A percentile compares a stretch with the other conserved stretches of the same genome.
Evolutionary conservation across 2,113 vertebrate species (phyloP).

Genomic region (Misgurnus anguillicaudatus): DNA sequence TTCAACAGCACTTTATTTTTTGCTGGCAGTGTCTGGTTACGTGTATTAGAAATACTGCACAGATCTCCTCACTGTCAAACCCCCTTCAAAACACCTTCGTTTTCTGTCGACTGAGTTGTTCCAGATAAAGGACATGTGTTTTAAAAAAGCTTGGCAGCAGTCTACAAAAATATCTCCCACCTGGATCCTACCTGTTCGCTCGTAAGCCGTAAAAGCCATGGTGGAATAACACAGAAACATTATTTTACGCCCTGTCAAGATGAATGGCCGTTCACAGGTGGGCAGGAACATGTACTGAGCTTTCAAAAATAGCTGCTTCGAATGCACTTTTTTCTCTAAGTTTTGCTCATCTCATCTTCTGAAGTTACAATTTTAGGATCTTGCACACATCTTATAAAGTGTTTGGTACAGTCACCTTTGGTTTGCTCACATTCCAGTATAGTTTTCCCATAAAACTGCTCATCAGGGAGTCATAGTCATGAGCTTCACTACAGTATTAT

Average conservation of each 20-base stretch:
- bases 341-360: background rate
- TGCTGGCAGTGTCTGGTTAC: background rate
- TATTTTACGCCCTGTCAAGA: constrained; percentile 50
- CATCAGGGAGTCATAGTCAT: too few species aligned
- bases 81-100: constrained; percentile 18
- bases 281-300: background rate
- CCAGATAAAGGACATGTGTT: constrained; percentile 40
- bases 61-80: constrained; percentile 27
- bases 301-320: constrained; percentile 22
- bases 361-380: too few species aligned
- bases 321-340: constrained; percentile 18
- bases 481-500: too few species aligned
- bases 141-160: constrained; percentile 33
- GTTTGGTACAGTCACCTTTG: too few species aligned
- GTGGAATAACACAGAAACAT: constrained; percentile 21
- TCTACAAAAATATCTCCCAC: constrained; percentile 46
- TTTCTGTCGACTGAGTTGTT: background rate
- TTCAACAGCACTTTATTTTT: constrained; percentile 15
- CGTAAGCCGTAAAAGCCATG: background rate
- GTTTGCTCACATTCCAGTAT: too few species aligned
- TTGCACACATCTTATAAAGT: too few species aligned
- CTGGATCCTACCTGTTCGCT: constrained; percentile 19
- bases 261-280: constrained; percentile 44
- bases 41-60: constrained; percentile 22
- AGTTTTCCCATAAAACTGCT: too few species aligned